Percentiles rank a stretch among this genome's conserved stretches.
Evolutionary conservation across 2,113 vertebrate species (phyloP).

Genomic region (Zapornia atra): DNA sequence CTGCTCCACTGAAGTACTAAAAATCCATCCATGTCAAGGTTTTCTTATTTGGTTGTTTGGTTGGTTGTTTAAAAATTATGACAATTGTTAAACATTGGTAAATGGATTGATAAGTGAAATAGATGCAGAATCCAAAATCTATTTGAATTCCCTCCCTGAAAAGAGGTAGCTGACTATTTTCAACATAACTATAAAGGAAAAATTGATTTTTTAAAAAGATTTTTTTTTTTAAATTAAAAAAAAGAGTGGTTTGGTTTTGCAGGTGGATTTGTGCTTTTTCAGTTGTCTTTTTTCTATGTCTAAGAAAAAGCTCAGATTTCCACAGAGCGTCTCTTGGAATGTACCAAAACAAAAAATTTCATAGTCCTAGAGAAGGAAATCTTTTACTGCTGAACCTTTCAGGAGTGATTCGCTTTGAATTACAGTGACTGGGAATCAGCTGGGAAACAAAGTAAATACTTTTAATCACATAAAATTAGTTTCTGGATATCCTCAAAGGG

Average conservation of each 20-base stretch:
- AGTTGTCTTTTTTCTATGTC: not conserved
- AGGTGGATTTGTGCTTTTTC: accelerated
- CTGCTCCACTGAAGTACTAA: accelerated
- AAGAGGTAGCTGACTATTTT: not conserved
- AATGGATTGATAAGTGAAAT: not conserved
- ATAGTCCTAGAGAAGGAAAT: not conserved
- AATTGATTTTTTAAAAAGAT: not conserved
- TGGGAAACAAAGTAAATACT: not conserved
- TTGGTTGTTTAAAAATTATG: no score
- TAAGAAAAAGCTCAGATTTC: not conserved
- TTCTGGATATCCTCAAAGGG: not conserved
- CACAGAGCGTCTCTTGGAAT: not conserved
- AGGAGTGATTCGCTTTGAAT: not conserved
- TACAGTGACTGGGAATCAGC: not conserved
- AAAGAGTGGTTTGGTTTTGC: accelerated
- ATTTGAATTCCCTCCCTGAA: not conserved
- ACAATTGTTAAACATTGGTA: not conserved
- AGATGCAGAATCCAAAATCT: not conserved
- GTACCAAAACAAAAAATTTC: not conserved
- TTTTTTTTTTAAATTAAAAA: not conserved
- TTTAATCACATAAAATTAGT: not conserved
- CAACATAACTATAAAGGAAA: not conserved
- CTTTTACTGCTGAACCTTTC: not conserved
- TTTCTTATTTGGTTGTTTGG: no score
- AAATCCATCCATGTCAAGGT: not conserved